Evolutionary conservation across 2,113 vertebrate genomes (phyloP), one percentile per base, ranked within the genome.

Genomic region (Alexandromys fortis): DNA sequence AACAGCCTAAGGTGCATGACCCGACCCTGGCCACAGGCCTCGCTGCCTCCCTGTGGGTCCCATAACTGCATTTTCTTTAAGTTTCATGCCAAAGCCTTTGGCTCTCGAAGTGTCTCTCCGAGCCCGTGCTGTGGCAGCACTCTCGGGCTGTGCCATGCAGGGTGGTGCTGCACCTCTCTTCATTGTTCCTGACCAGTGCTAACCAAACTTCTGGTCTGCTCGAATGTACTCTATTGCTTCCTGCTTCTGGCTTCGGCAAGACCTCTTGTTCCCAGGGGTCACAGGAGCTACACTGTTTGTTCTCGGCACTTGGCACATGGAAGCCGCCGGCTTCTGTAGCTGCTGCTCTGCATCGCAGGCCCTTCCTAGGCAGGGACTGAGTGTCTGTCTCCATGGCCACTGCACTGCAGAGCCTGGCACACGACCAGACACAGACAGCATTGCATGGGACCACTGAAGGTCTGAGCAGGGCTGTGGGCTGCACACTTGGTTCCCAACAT

Each of bases 371-470:
- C 45, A 61, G 91, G 45, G n/a, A 13, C 7, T 1, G 55, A 42
- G 1, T 0, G 12, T 28, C 49, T 42, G 12, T 82, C 65, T 42
- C 24, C 42, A 14, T 28, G 45, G 21, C 19, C 94, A 38, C 33
- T 11, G 38, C 4, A 3, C 61, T 24, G 26, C 79, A 26, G 52
- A 75, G 70, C 75, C 33, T 7, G n/a, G 28, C 55, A 30, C 8
- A 0, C 0, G 10, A 28, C 22, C 52, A 12, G 10, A 47, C 22
- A 78, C 13, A 47, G 7, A 35, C 10, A 24, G 14, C 1, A 14
- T 11, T 2, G 12, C 3, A 73, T 1, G 17, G 26, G 49, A 24
- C 5, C 26, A 4, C 58, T 0, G 22, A 17, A 76, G 73, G 49
- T n/a, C 3, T 45, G 11, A 11, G 42, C 7, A 70, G 79, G 70